Conservation (phyloP, 2,797 vertebrate genomes). For the Pseudomugil tenellus region DNA sequence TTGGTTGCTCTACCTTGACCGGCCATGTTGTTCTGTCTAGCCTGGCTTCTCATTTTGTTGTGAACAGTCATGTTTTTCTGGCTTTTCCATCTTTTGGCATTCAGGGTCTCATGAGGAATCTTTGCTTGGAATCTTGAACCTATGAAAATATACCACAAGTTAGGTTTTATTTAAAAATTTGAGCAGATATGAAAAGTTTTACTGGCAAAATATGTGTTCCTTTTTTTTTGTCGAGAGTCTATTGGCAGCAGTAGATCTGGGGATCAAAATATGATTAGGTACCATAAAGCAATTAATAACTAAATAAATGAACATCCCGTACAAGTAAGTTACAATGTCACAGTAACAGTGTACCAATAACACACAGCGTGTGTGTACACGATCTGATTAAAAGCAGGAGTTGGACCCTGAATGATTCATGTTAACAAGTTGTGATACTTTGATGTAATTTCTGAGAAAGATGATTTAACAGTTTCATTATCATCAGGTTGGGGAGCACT, state of each 20-base stretch:
- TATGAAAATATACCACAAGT: conserved; percentile 16
- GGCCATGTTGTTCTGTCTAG: conserved; percentile 65
- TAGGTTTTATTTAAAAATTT: conserved; percentile 4
- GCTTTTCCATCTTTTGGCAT: conserved; percentile 14
- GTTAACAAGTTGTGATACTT: background rate
- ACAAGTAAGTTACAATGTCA: conserved; percentile 4
- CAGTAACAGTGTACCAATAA: too few species aligned
- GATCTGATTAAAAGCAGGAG: too few species aligned
- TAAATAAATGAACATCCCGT: conserved; percentile 8
- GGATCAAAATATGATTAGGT: too few species aligned
- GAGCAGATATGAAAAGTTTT: background rate
- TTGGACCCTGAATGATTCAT: background rate
- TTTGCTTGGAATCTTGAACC: conserved; percentile 32
- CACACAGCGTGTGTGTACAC: too few species aligned
- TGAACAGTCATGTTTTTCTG: conserved; percentile 50
- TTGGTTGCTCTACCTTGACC: conserved; percentile 71
- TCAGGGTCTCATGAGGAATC: conserved; percentile 24
- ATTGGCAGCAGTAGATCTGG: background rate
- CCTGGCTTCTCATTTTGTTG: conserved; percentile 39
- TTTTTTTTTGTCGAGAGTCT: background rate
- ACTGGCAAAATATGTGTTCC: background rate
- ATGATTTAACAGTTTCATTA: conserved; percentile 10
- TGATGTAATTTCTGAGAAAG: background rate
- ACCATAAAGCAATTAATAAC: too few species aligned
- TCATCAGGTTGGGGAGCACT: conserved; percentile 5